These are phyloP conservation scores for Sparus aurata DNA, from an alignment of 2,797 vertebrate genomes.

Conservation along the genomic window DNA sequence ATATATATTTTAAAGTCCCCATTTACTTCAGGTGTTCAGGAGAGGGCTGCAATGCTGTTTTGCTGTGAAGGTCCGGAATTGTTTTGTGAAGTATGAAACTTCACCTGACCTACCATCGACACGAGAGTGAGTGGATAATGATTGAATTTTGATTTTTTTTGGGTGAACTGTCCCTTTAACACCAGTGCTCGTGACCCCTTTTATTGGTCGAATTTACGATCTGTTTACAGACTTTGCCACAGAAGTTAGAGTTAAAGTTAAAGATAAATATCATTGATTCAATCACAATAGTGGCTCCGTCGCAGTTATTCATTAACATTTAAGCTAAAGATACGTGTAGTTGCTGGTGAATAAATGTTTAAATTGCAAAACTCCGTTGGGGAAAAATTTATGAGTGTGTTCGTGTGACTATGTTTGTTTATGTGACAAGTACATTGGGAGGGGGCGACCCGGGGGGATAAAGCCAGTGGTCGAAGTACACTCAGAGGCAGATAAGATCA, in stretches of 20 bases:
- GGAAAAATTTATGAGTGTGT: neutral
- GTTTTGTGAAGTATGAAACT: no score
- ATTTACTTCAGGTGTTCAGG: no score
- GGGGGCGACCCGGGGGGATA: neutral
- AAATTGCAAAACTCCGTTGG: neutral
- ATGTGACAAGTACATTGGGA: constrained; percentile 15
- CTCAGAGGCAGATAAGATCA: constrained; percentile 36
- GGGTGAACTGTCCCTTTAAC: no score
- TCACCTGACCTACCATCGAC: no score
- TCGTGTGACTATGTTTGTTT: constrained; percentile 26
- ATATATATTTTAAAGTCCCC: no score
- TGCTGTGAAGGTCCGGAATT: no score
- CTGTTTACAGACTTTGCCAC: neutral
- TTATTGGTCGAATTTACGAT: neutral
- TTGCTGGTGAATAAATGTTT: constrained; percentile 10
- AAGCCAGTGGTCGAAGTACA: constrained; percentile 62
- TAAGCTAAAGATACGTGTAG: neutral
- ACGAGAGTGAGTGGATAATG: no score
- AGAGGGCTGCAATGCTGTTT: no score
- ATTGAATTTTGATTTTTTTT: no score
- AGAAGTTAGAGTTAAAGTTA: neutral
- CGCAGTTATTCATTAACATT: constrained; percentile 14
- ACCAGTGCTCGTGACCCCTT: constrained; percentile 1
- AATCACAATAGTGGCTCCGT: constrained; percentile 1
- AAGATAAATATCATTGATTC: constrained; percentile 2